phyloP scores from a whole-genome alignment of 2,888 invertebrate species.

The Eristalis intricaria region DNA sequence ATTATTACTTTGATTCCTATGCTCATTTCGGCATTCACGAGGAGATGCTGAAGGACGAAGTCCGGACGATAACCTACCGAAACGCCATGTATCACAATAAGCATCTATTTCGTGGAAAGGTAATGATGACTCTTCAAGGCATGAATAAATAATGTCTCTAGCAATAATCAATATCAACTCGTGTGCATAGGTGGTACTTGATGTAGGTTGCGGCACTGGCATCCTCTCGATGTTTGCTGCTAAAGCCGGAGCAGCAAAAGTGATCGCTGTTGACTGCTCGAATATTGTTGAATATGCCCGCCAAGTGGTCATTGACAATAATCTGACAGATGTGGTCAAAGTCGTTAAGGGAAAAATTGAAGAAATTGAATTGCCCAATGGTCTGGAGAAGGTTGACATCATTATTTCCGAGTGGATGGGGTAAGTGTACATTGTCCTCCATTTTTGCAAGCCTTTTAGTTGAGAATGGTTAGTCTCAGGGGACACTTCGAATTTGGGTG shows the following conservation, averaged over 20 bases:
- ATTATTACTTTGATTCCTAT: slow-evolving; percentile 99
- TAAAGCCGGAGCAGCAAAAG: slow-evolving; percentile 97
- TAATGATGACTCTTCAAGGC: slow-evolving; percentile 75
- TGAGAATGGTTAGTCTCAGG: too few species aligned
- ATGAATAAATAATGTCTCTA: slow-evolving; percentile 60
- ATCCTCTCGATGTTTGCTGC: slow-evolving; percentile 99
- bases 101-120: slow-evolving; percentile 96
- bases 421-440: slow-evolving; percentile 81
- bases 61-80: slow-evolving; percentile 97
- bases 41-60: slow-evolving; percentile 99
- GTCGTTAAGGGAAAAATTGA: slow-evolving; percentile 96
- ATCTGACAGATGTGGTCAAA: slow-evolving; percentile 89
- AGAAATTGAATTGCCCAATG: slow-evolving; percentile 95
- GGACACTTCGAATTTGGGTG: too few species aligned
- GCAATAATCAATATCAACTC: slow-evolving; percentile 57
- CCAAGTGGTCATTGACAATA: slow-evolving; percentile 95
- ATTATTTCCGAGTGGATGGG: slow-evolving; percentile 92
- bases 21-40: slow-evolving; percentile 99
- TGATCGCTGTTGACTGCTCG: slow-evolving; percentile 98
- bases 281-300: slow-evolving; percentile 98
- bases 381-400: slow-evolving; percentile 96
- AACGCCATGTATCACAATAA: slow-evolving; percentile 99
- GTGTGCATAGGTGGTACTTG: slow-evolving; percentile 89
- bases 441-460: too few species aligned
- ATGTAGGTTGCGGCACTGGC: slow-evolving; percentile 99